Evolutionary conservation across 2,797 vertebrate species (phyloP), one percentile per base, ranked within the genome.

Genomic region (Cossypha niveicapilla): DNA sequence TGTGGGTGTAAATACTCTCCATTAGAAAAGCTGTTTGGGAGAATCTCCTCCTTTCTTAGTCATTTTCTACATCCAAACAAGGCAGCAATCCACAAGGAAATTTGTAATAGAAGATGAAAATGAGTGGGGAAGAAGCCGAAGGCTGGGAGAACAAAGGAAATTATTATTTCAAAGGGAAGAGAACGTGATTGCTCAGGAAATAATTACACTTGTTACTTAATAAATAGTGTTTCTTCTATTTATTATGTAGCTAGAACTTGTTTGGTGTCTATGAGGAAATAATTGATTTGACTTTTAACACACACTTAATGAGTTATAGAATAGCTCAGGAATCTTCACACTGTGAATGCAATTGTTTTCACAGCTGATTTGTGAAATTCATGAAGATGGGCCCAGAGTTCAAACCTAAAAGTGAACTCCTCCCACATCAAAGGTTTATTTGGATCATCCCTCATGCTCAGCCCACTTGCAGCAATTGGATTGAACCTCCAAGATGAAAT

Each of bases 241-340:
- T 94, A 67, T 94, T 93, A 71, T 91, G 71, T 67, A 62, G 78
- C 65, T 75, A 85, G 53, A 74, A 54, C 84, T 85, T 94, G 60
- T 93, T 96, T 88, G 79, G 61, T 89, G 68, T 89, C 92, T 89
- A n/a, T 45, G 72, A 92, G 51, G 70, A 95, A 95, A 63, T 93
- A 95, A 94, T 89, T 94, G 92, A 96, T 96, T 91, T 93, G 94
- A 87, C 93, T 95, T 96, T 95, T 92, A 89, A 76, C 88, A 94
- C 71, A 66, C 84, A 87, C 75, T 86, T 96, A 93, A 93, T 88
- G 86, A 93, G 90, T 92, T 94, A 83, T 44, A 95, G 88, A 93
- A 94, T 56, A 88, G 90, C 78, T 94, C 82, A 76, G 78, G 87
- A 93, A 91, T 91, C 77, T 75, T 90, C 94, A 78, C 70, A 76